phyloP scores from a whole-genome alignment of 2,113 vertebrate species.

The Abramis brama region DNA sequence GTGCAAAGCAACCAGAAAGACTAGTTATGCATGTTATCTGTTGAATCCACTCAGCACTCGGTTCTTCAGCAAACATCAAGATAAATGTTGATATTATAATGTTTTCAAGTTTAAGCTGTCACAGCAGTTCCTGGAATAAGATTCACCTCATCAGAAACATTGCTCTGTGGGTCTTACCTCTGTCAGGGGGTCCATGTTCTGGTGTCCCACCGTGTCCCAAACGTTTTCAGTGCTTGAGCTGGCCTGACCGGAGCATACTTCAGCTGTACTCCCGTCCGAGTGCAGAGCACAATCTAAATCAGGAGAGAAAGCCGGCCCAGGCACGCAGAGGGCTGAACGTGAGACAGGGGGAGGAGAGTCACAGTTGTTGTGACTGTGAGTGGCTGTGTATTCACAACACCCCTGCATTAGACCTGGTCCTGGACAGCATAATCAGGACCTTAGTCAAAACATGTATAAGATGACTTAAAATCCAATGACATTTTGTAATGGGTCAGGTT shows the following conservation, averaged over 20 bases:
- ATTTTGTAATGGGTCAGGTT: background rate
- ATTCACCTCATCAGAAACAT: background rate
- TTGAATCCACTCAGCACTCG: background rate
- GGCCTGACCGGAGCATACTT: slow-evolving; percentile 37
- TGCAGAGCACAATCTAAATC: slow-evolving; percentile 52
- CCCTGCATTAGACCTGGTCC: background rate
- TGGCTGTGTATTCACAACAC: slow-evolving; percentile 44
- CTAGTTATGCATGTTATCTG: background rate
- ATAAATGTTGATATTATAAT: background rate
- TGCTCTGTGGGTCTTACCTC: slow-evolving; percentile 46
- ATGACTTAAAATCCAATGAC: background rate
- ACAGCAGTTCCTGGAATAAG: background rate
- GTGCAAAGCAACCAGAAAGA: slow-evolving; percentile 28
- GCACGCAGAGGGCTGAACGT: slow-evolving; percentile 47
- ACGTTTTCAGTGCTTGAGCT: slow-evolving; percentile 5
- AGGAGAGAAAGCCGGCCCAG: slow-evolving; percentile 41
- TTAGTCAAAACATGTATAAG: background rate
- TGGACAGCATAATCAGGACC: background rate
- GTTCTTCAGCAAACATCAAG: background rate
- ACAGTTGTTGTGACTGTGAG: slow-evolving; percentile 35
- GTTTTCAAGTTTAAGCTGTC: background rate
- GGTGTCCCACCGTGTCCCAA: background rate
- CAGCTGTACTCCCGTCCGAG: slow-evolving; percentile 40
- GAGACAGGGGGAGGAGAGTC: slow-evolving; percentile 47
- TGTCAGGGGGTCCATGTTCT: slow-evolving; percentile 44